Evolutionary conservation across 2,888 invertebrate species (phyloP), one percentile per base, ranked within the genome.

Genomic region (Tridacna gigas): DNA sequence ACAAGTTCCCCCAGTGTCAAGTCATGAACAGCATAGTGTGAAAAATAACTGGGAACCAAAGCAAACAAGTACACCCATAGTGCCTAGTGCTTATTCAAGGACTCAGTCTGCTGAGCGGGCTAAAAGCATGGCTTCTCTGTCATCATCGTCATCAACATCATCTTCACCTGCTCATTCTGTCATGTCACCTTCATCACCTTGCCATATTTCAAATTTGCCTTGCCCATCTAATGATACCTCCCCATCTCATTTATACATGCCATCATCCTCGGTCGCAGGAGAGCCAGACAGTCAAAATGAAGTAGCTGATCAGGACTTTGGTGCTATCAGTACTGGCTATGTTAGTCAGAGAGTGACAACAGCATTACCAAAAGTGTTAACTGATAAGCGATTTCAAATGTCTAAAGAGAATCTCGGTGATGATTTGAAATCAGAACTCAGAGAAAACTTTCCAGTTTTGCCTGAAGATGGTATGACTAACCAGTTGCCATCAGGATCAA

Each of bases 1-100:
- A 71, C 80, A 79, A 74, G 25, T 26, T 22, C 71, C 63, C 26
- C 69, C 69, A 26, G 71, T 74, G 60, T 74, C 67, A 47, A 74
- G 37, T 28, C 25, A 69, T 66, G 77, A 61, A 25, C 51, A 26
- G 7, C 73, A 45, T 13, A 65, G 22, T 69, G 66, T 69, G 28
- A 77, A 65, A 66, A 48, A 83, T 13, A n/a, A 79, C 56, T 90
- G 90, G 91, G 86, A 89, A 60, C 91, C 90, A 28, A 84, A 86
- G 71, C 88, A 86, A 28, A 88, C 89, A 25, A 90, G 90, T 84
- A 89, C 90, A 18, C 90, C 90, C 26, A 76, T 84, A 22, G 80
- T 82, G 76, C 86, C 83, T 73, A 87, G 84, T 47, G 79, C 82
- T 25, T 86, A 82, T 74, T 82, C 83, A 78, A 67, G 80, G 73